A percentile compares a stretch with the other conserved stretches of the same genome.
Conservation (phyloP, 2,113 vertebrate genomes). For the Catharus bicknelli region DNA sequence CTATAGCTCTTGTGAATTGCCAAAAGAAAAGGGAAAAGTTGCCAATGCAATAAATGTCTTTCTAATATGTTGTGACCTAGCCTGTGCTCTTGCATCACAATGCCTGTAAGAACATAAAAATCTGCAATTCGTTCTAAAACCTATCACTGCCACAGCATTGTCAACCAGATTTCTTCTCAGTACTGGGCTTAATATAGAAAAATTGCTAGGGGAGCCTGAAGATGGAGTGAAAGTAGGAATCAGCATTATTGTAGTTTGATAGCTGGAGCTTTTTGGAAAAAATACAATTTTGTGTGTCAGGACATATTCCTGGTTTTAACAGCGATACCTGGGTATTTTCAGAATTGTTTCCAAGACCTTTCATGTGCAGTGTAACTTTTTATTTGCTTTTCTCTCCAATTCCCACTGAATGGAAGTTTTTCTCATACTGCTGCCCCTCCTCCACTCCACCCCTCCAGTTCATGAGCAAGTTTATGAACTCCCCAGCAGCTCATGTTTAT, state of each 20-base stretch:
- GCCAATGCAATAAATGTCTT: constrained; percentile 41
- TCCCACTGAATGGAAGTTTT: constrained; percentile 12
- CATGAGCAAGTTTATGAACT: not conserved
- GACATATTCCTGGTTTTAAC: not conserved
- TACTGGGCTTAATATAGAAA: not conserved
- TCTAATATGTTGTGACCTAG: not conserved
- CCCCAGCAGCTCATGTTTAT: constrained; percentile 42
- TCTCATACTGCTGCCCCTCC: not conserved
- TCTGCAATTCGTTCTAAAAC: not conserved
- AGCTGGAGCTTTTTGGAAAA: not conserved
- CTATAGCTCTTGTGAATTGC: not conserved
- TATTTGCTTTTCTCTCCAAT: not conserved
- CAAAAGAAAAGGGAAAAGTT: constrained; percentile 4
- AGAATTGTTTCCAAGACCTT: not conserved
- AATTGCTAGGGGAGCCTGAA: not conserved
- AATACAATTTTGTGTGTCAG: not conserved
- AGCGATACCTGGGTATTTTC: accelerated
- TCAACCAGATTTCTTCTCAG: not conserved
- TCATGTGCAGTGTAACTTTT: not conserved
- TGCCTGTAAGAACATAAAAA: not conserved
- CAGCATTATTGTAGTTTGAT: not conserved
- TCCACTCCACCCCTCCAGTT: not conserved
- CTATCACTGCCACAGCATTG: not conserved
- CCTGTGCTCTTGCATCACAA: constrained; percentile 40
- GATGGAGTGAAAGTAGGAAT: not conserved